Percentiles rank a stretch among this genome's conserved stretches.
These are phyloP conservation scores for Dastarcus helophoroides DNA, from an alignment of 2,888 invertebrate species.

Conservation along the genomic window DNA sequence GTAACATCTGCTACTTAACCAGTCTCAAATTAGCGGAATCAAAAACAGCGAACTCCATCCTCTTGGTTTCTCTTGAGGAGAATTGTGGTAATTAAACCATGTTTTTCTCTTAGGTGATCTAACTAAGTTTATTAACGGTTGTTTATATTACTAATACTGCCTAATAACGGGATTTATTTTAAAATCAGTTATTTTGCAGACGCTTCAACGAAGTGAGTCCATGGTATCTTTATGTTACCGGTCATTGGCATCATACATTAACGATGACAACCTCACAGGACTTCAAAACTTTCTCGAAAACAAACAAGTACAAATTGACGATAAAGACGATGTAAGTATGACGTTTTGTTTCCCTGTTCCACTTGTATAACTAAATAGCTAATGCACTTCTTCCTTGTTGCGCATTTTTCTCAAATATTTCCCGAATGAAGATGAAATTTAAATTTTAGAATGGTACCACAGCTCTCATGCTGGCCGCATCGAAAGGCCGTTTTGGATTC, in stretches of 20 bases:
- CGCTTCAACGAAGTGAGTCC: conserved; percentile 81
- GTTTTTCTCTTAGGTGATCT: too few species aligned
- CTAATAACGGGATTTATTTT: too few species aligned
- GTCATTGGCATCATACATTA: conserved; percentile 67
- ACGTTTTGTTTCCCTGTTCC: too few species aligned
- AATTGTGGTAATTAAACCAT: too few species aligned
- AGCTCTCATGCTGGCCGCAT: conserved; percentile 83
- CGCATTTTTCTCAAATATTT: neutral
- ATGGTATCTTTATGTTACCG: conserved; percentile 84
- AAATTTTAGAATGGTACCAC: conserved; percentile 83
- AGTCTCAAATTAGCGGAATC: too few species aligned
- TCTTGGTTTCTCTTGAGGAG: too few species aligned
- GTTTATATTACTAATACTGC: too few species aligned
- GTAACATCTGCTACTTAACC: too few species aligned
- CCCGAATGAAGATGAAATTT: neutral
- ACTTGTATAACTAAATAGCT: too few species aligned
- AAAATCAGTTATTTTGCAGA: conserved; percentile 46
- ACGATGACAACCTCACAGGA: conserved; percentile 67
- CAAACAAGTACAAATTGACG: conserved; percentile 72
- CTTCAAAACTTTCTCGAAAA: conserved; percentile 73
- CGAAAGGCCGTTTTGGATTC: conserved; percentile 73
- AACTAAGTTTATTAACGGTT: too few species aligned
- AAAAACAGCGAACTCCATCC: too few species aligned
- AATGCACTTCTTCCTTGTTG: too few species aligned
- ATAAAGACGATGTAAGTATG: conserved; percentile 67